phyloP scores from a whole-genome alignment of 2,888 invertebrate species.

The Netelia inedita region DNA sequence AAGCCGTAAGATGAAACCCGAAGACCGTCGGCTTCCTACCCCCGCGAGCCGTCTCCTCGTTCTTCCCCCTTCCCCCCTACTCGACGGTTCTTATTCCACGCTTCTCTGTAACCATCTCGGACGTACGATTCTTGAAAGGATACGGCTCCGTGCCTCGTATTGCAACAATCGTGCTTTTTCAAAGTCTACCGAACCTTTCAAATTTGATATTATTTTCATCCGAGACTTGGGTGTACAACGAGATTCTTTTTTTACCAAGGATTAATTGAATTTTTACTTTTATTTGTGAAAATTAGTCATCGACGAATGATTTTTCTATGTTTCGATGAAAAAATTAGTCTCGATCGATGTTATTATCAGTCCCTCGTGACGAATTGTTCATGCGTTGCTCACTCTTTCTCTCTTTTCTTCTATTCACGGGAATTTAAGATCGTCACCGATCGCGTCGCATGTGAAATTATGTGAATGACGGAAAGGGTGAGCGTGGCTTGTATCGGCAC shows the following conservation, averaged over 20 bases:
- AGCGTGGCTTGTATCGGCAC: conserved; percentile 51
- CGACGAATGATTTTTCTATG: neutral
- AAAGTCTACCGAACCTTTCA: conserved; percentile 4
- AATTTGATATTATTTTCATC: conserved; percentile 7
- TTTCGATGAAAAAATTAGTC: conserved; percentile 35
- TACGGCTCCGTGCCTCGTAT: conserved; percentile 18
- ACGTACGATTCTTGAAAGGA: conserved; percentile 33
- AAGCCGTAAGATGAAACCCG: conserved; percentile 79
- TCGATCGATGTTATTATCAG: conserved; percentile 42
- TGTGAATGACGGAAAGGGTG: conserved; percentile 44
- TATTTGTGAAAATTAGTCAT: neutral
- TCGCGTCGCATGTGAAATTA: conserved; percentile 61
- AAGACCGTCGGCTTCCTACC: conserved; percentile 51
- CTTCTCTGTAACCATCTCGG: conserved; percentile 6
- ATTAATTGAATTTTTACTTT: no score
- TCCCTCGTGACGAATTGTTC: conserved; percentile 28
- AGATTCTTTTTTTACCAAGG: no score
- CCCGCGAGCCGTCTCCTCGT: conserved; percentile 31
- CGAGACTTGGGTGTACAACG: neutral
- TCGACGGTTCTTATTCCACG: conserved; percentile 20
- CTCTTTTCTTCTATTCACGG: conserved; percentile 19
- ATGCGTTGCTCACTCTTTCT: conserved; percentile 30
- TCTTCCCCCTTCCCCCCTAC: conserved; percentile 35
- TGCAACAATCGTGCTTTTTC: conserved; percentile 13
- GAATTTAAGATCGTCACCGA: conserved; percentile 45